Percentiles rank a stretch among this genome's conserved stretches.
phyloP scores from a whole-genome alignment of 2,797 vertebrate species.

The Squalus acanthias region DNA sequence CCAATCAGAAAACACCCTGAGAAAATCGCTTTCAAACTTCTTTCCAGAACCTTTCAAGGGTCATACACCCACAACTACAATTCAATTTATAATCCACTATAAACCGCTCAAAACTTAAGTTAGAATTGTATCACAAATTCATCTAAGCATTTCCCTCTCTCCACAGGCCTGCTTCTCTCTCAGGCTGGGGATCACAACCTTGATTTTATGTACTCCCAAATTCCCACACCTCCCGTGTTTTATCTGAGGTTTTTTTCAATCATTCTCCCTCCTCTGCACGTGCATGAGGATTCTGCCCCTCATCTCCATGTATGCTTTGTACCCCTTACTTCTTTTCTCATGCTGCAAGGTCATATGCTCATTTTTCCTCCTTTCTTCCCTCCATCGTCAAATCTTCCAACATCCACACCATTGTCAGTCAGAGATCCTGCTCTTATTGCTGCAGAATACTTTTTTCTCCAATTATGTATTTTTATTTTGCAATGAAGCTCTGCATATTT shows the following conservation, averaged over 20 bases:
- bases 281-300: background rate
- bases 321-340: background rate
- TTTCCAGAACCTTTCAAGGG: background rate
- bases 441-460: background rate
- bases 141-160: background rate
- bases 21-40: background rate
- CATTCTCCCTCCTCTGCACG: background rate
- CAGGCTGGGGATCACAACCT: background rate
- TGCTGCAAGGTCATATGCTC: background rate
- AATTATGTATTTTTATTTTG: background rate
- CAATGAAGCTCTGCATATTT: background rate
- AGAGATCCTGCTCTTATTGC: background rate
- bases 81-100: background rate
- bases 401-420: background rate
- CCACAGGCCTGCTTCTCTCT: background rate
- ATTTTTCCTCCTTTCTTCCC: background rate
- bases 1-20: background rate
- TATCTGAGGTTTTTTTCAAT: background rate
- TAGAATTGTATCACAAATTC: background rate
- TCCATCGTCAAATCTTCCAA: background rate
- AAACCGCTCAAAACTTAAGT: background rate
- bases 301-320: background rate
- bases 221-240: no score
- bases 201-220: background rate
- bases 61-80: background rate